Evolutionary conservation across 2,113 vertebrate species (phyloP).

Genomic region (Mobula birostris): DNA sequence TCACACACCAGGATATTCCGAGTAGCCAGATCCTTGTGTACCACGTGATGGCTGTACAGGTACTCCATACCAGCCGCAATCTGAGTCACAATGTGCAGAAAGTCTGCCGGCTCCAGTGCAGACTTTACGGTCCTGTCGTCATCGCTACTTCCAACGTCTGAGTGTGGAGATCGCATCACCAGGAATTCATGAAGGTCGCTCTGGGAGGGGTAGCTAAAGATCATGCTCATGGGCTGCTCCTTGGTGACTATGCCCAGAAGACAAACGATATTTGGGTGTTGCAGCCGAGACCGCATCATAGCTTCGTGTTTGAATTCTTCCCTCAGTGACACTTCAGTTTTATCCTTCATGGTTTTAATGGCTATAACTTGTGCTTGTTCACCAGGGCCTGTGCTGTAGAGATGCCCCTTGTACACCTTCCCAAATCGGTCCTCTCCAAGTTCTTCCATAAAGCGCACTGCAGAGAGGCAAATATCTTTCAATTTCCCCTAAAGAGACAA

Average conservation of each 20-base stretch:
- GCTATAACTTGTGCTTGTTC: slow-evolving; percentile 86
- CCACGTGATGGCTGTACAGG: slow-evolving; percentile 79
- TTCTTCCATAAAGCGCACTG: slow-evolving; percentile 88
- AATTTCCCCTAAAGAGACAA: slow-evolving; percentile 67
- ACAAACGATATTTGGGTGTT: slow-evolving; percentile 84
- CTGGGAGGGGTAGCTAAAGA: slow-evolving; percentile 80
- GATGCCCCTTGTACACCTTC: slow-evolving; percentile 90
- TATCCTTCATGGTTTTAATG: slow-evolving; percentile 92
- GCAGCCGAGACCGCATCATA: slow-evolving; percentile 71
- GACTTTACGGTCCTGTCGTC: slow-evolving; percentile 87
- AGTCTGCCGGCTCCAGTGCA: slow-evolving; percentile 82
- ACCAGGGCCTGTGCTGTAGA: slow-evolving; percentile 74
- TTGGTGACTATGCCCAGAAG: slow-evolving; percentile 82
- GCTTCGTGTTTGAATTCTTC: slow-evolving; percentile 92
- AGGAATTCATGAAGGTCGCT: slow-evolving; percentile 91
- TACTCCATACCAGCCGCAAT: slow-evolving; percentile 95
- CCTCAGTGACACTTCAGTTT: slow-evolving; percentile 72
- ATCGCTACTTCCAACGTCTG: slow-evolving; percentile 85
- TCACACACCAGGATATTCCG: slow-evolving; percentile 88
- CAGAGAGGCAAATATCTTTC: slow-evolving; percentile 83
- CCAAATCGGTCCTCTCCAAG: slow-evolving; percentile 92
- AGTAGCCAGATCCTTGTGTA: slow-evolving; percentile 91
- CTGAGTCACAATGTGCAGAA: slow-evolving; percentile 83
- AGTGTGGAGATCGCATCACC: slow-evolving; percentile 88
- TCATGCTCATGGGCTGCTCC: slow-evolving; percentile 87